Percentiles rank a stretch among this genome's conserved stretches.
Conservation (phyloP, 2,888 invertebrate genomes). For the Allolobophora icterica region DNA sequence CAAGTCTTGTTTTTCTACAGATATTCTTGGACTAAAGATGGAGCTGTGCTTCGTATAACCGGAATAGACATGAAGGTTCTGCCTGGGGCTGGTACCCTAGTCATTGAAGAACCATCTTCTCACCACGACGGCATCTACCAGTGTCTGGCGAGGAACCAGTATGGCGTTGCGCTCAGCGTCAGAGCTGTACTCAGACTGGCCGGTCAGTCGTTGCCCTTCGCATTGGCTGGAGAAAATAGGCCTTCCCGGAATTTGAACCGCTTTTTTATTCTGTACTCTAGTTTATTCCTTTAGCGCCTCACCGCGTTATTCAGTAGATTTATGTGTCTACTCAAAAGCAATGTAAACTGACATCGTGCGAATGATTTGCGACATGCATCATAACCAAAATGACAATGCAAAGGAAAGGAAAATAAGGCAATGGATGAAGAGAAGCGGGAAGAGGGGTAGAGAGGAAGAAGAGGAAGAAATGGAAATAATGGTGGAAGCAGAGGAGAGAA, state of each 20-base stretch:
- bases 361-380: no score
- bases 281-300: no score
- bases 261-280: background rate
- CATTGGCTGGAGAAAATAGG: background rate
- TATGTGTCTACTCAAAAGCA: no score
- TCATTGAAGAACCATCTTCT: slow-evolving; percentile 29
- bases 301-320: no score
- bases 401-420: no score
- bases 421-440: no score
- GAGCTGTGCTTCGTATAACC: slow-evolving; percentile 23
- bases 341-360: no score
- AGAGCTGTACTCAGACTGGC: slow-evolving; percentile 42
- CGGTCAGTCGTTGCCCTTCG: slow-evolving; percentile 32
- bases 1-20: slow-evolving; percentile 22
- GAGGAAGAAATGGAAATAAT: no score
- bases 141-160: slow-evolving; percentile 90
- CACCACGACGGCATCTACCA: slow-evolving; percentile 75
- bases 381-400: no score
- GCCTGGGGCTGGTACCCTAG: slow-evolving; percentile 39
- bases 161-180: slow-evolving; percentile 70
- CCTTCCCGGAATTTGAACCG: background rate
- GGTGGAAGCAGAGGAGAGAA: no score
- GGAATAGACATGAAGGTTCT: slow-evolving; percentile 32
- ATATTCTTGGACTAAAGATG: slow-evolving; percentile 39
- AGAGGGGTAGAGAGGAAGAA: no score